Base-by-base conservation (phyloP, 2,888 invertebrate genomes). In the Ischnus inquisitorius region DNA sequence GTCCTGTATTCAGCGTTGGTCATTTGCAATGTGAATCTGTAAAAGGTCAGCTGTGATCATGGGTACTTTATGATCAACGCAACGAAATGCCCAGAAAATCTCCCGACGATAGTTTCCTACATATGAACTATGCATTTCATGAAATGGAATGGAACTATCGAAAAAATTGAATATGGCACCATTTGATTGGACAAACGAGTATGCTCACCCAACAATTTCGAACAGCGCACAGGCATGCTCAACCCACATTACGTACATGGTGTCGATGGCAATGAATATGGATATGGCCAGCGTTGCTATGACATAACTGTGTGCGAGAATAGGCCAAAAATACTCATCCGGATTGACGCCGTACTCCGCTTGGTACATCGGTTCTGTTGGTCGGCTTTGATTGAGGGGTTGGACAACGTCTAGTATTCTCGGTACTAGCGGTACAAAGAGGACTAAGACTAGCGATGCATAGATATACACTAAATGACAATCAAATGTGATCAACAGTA, bases 301-400 rank as follows among this genome's bases (percentile, higher is more conserved):
- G 39, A 25, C 39, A 2, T n/a, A 39, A 12, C 57, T 43, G 19
- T 79, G 79, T 4, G 67, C 65, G 4, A 79, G 67, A 14, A 79
- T 74, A 3, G 16, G 43, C 28, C 57, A 12, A 54, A 43, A 79
- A 43, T 79, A 74, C 12, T 65, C 16, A 12, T 74, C 54, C 41
- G 19, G 57, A 74, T 79, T 74, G 25, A 79, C 43, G 16, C 64
- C 71, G 12, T 79, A 80, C 39, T 80, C 74, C 2, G 60, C 71
- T 34, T 80, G 46, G 14, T 48, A n/a, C n/a, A n/a, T n/a, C n/a
- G n/a, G n/a, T n/a, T n/a, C n/a, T n/a, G n/a, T n/a, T n/a, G 19
- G 10, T 5, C 79, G 34, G 2, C 74, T 19, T 39, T 25, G 54
- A 54, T 79, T 79, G 2, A 72, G 46, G 3, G 79, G 79, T 16